Evolutionary conservation across 2,888 invertebrate species (phyloP), one percentile per base, ranked within the genome.

Genomic region (Volucella zonaria): DNA sequence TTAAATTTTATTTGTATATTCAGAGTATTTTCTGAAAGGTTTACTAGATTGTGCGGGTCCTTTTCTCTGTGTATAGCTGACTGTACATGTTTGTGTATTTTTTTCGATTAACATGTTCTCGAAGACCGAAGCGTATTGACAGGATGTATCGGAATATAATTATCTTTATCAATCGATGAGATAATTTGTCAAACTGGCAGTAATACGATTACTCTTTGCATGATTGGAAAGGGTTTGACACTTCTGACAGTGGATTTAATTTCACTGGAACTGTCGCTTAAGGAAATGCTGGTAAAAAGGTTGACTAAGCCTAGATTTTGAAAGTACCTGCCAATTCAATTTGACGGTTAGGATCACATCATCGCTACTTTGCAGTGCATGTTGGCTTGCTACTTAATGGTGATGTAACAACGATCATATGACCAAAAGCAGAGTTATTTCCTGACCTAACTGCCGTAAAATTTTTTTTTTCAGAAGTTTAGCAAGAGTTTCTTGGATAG

Each of bases 121-220:
- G 14, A 56, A 56, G 62, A 64, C 56, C 62, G 11, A 56, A 77
- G 47, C 15, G 56, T 62, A 62, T 64, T 58, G 71, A 52, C 64
- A 71, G 64, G 40, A 71, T 59, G 51, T 49, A 8, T 66, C 10
- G 40, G 49, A 51, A 49, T 71, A 58, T 42, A 70, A 59, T 78
- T 76, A 68, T 59, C 40, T 43, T 68, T 67, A 59, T 77, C 49
- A 67, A 59, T 67, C 14, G 23, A 31, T 40, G 62, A 47, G 54
- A 74, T 56, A 76, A 67, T 75, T 67, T 67, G 56, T 66, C 23
- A 56, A 66, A 58, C 40, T 58, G 49, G 31, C 18, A 74, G 49
- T 49, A 49, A 67, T 42, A 49, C 49, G 62, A 42, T 67, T 54
- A 31, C 6, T 61, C 23, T 40, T 14, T 14, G 18, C 43, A 31